Evolutionary conservation across 2,797 vertebrate species (phyloP).

Genomic region (Gallinago stenura): DNA sequence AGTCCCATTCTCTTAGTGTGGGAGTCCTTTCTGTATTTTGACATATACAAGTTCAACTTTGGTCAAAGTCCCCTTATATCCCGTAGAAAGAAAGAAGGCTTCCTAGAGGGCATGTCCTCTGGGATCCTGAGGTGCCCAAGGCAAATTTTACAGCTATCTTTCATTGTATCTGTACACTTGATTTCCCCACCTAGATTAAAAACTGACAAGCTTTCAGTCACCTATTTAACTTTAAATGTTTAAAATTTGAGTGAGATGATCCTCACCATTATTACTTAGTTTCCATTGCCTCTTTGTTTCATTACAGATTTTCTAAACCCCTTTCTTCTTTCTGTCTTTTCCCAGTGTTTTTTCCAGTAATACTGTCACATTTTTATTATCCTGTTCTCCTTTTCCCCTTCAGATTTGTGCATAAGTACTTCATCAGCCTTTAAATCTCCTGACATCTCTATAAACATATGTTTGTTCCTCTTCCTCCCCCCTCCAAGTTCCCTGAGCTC

Average conservation of each 20-base stretch:
- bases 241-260: not conserved
- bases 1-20: not conserved
- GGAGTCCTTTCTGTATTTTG: not conserved
- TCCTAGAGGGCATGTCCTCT: not conserved
- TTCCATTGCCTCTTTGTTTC: not conserved
- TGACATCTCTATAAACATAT: slow-evolving; percentile 43
- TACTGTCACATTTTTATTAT: slow-evolving; percentile 16
- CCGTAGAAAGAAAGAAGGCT: not conserved
- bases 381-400: not conserved
- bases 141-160: not conserved
- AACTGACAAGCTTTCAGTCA: not conserved
- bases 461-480: not conserved
- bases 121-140: not conserved
- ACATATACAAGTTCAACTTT: not conserved
- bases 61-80: not conserved
- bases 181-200: not conserved
- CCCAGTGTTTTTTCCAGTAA: not conserved
- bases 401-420: slow-evolving; percentile 28
- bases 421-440: slow-evolving; percentile 55
- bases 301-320: not conserved
- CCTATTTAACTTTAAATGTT: not conserved
- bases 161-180: not conserved
- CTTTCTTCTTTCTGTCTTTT: not conserved
- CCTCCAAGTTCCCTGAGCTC: slow-evolving; percentile 10
- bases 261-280: not conserved